Conservation (phyloP, 2,797 vertebrate genomes). For the Gymnodraco acuticeps region DNA sequence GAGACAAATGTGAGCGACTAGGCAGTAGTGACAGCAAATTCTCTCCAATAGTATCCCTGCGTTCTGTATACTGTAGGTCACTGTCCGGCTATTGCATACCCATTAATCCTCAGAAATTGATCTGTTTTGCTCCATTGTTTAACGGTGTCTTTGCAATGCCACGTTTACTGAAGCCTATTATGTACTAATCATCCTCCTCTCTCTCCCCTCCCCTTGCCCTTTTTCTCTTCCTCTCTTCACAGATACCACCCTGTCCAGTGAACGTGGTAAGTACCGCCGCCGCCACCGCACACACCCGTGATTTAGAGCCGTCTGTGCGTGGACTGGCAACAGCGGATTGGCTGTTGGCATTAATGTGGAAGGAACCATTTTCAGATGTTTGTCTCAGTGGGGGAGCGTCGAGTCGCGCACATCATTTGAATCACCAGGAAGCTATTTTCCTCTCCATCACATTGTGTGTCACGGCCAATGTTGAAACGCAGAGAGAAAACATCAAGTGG, state of each 20-base stretch:
- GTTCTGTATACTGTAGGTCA: conserved; percentile 43
- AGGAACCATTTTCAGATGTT: conserved; percentile 63
- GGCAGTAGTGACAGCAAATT: conserved; percentile 57
- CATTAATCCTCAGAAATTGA: conserved; percentile 62
- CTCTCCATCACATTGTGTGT: conserved; percentile 60
- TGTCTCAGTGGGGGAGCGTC: conserved; percentile 38
- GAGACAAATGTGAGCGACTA: conserved; percentile 64
- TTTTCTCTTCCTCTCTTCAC: conserved; percentile 37
- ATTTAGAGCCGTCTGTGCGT: conserved; percentile 51
- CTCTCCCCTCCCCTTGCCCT: conserved; percentile 16
- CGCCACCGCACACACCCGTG: conserved; percentile 41
- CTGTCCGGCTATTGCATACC: conserved; percentile 49
- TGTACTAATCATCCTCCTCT: conserved; percentile 57
- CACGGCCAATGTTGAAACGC: conserved; percentile 62
- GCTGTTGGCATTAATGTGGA: conserved; percentile 61
- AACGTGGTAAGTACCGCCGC: conserved; percentile 75
- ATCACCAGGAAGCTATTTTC: conserved; percentile 67
- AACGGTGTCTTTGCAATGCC: conserved; percentile 50
- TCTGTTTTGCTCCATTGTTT: conserved; percentile 61
- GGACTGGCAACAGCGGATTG: conserved; percentile 39
- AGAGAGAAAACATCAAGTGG: conserved; percentile 62
- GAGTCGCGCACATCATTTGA: conserved; percentile 63
- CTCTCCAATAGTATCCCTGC: conserved; percentile 35
- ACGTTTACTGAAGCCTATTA: conserved; percentile 52
- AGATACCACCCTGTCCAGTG: conserved; percentile 81